These are phyloP conservation scores for Sebastes aleutianus DNA, from an alignment of 2,797 vertebrate species.

Conservation along the genomic window DNA sequence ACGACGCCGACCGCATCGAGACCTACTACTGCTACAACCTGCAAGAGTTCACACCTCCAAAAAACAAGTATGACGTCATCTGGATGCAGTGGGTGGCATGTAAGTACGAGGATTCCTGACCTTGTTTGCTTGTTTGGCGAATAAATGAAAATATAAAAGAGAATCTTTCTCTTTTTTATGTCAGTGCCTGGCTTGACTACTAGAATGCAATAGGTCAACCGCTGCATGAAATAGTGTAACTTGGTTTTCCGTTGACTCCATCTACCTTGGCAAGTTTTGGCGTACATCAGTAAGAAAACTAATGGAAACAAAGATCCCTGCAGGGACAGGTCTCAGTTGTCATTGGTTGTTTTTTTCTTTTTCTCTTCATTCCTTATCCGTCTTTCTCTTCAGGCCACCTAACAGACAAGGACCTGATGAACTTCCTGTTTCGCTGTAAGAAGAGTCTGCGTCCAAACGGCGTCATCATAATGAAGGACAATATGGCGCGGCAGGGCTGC, in stretches of 20 bases:
- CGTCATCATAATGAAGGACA: slow-evolving; percentile 93
- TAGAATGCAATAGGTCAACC: background rate
- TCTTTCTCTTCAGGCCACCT: slow-evolving; percentile 83
- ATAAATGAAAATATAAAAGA: background rate
- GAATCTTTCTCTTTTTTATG: background rate
- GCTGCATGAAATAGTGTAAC: background rate
- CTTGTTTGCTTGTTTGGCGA: background rate
- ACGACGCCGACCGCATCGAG: slow-evolving; percentile 85
- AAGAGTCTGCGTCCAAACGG: slow-evolving; percentile 88
- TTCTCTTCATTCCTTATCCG: background rate
- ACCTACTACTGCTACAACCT: slow-evolving; percentile 91
- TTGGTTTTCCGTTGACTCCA: background rate
- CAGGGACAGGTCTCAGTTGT: background rate
- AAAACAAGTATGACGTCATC: slow-evolving; percentile 90
- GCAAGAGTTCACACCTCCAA: slow-evolving; percentile 88
- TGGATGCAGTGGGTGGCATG: slow-evolving; percentile 99
- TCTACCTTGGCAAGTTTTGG: background rate
- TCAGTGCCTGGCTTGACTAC: background rate
- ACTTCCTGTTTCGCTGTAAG: slow-evolving; percentile 89
- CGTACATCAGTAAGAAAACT: background rate
- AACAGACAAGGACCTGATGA: slow-evolving; percentile 92
- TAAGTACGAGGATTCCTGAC: slow-evolving; percentile 74
- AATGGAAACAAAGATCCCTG: background rate
- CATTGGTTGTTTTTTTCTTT: background rate
- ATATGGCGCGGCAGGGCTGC: slow-evolving; percentile 92